These are phyloP conservation scores for Phoenicopterus ruber DNA, from an alignment of 2,113 vertebrate species.

Conservation along the genomic window DNA sequence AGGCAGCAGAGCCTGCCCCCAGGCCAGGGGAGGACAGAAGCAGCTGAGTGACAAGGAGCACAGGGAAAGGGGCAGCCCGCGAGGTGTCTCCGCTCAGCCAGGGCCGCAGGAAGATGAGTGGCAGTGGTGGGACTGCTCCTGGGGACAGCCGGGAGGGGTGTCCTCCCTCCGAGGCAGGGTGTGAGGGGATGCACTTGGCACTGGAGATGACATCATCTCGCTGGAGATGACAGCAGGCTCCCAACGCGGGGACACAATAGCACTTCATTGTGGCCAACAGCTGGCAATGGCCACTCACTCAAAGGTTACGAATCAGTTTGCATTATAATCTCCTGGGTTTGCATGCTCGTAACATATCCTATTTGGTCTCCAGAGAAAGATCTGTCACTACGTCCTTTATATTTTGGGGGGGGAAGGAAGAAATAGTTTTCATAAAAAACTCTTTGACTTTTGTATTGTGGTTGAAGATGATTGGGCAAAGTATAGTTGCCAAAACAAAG, in stretches of 20 bases:
- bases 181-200: not conserved
- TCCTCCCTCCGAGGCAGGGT: fast-evolving
- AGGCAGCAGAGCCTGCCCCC: not conserved
- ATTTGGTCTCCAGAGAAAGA: not conserved
- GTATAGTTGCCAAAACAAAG: not conserved
- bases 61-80: not conserved
- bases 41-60: not conserved
- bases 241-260: not conserved
- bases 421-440: not conserved
- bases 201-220: not conserved
- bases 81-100: not conserved
- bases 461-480: not conserved
- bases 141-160: not conserved
- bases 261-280: not conserved
- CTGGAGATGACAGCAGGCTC: not conserved
- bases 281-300: not conserved
- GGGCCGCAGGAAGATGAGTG: not conserved
- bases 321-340: not conserved
- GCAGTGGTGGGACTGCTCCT: not conserved
- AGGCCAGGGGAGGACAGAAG: not conserved
- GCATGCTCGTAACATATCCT: fast-evolving
- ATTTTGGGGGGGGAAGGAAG: not conserved
- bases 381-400: not conserved
- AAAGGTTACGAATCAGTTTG: not conserved
- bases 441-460: not conserved